These are phyloP conservation scores for Panzeria rudis DNA, from an alignment of 2,888 invertebrate species.

Conservation along the genomic window DNA sequence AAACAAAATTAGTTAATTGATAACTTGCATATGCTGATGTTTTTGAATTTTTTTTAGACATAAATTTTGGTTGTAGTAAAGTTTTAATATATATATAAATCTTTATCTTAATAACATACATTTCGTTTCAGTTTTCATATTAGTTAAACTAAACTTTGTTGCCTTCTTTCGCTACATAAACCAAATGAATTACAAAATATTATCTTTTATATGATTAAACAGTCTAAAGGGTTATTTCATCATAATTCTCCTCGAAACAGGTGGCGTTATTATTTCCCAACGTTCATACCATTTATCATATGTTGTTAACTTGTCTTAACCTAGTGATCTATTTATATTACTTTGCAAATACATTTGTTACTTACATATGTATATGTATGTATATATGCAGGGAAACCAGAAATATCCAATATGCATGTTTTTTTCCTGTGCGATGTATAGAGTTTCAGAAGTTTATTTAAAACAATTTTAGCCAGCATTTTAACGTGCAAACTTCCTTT, in stretches of 20 bases:
- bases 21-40: neutral
- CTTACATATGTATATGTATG: neutral
- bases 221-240: constrained; percentile 58
- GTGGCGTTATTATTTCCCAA: constrained; percentile 37
- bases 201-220: constrained; percentile 3
- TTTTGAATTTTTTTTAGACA: neutral
- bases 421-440: no score
- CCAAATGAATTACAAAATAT: constrained; percentile 19
- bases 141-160: neutral
- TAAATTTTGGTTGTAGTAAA: neutral
- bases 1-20: constrained; percentile 7
- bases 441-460: no score
- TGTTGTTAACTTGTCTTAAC: constrained; percentile 45
- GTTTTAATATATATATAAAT: neutral
- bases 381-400: neutral
- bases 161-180: neutral
- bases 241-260: constrained; percentile 37
- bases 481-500: no score
- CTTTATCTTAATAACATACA: neutral
- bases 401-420: neutral
- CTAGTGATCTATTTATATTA: constrained; percentile 46
- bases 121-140: neutral
- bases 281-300: constrained; percentile 29
- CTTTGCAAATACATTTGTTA: constrained; percentile 28
- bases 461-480: no score